A percentile compares a stretch with the other conserved stretches of the same genome.
Evolutionary conservation across 2,888 invertebrate genomes (phyloP).

Genomic region (Cancer borealis): DNA sequence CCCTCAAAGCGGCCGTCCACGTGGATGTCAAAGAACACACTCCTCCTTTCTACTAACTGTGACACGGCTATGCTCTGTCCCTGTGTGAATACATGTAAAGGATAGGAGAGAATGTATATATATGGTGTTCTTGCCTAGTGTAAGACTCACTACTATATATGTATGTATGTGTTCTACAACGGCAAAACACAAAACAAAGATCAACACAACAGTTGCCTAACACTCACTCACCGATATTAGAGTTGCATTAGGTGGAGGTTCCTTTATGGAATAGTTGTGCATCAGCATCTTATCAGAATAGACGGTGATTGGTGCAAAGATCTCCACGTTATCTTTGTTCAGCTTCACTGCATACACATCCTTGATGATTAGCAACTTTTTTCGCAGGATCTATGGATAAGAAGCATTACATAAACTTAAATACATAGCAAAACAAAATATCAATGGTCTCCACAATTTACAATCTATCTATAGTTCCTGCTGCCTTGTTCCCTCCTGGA

Average conservation of each 20-base stretch:
- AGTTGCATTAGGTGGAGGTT: neutral
- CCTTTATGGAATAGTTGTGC: neutral
- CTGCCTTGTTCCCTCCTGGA: neutral
- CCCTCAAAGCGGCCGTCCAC: constrained; percentile 14
- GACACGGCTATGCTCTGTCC: neutral
- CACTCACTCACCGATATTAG: neutral
- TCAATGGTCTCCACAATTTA: neutral
- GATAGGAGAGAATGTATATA: neutral
- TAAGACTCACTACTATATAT: neutral
- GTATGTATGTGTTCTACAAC: neutral
- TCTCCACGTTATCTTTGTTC: neutral
- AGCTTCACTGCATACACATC: neutral
- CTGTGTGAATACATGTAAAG: neutral
- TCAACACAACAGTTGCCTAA: neutral
- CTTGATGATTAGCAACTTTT: neutral
- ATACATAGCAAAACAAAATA: neutral
- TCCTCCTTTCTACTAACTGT: neutral
- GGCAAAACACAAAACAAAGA: neutral
- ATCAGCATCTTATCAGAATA: neutral
- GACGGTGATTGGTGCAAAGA: neutral
- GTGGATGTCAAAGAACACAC: constrained; percentile 18
- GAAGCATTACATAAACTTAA: neutral
- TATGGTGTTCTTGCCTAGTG: neutral
- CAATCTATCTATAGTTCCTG: neutral
- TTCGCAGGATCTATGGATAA: neutral